Conservation (phyloP, 1,140 invertebrate species). For the Lethocerus indicus region DNA sequence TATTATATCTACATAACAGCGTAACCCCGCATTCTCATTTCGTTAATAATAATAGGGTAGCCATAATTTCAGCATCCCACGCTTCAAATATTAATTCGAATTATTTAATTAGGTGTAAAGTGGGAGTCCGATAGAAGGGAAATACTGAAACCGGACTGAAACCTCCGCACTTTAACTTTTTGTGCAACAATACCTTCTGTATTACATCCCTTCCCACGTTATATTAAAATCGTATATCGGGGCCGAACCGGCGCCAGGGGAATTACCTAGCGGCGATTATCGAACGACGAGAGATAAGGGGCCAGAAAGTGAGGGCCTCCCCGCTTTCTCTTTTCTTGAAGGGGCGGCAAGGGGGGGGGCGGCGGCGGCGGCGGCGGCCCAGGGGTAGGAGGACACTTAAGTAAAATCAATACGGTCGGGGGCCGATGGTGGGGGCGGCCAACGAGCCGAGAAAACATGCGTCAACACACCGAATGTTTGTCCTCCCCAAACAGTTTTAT, state of each 20-base stretch:
- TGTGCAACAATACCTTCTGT: no score
- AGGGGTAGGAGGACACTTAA: constrained; percentile 2
- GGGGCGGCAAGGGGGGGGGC: neutral
- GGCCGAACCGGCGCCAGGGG: neutral
- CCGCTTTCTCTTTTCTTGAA: neutral
- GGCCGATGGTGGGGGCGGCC: no score
- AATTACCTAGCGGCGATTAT: neutral
- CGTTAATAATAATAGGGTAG: no score
- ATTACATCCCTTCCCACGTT: neutral
- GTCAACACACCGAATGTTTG: constrained; percentile 13
- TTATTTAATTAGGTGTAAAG: no score
- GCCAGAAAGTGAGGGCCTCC: neutral
- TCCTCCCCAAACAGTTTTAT: constrained; percentile 12
- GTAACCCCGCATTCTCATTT: no score
- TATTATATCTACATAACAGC: no score
- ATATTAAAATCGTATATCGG: neutral
- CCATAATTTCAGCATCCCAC: no score
- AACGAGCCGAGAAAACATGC: constrained; percentile 12
- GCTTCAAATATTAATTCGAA: no score
- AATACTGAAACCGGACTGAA: no score
- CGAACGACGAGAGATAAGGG: neutral
- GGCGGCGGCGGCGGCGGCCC: neutral
- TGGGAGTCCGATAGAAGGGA: no score
- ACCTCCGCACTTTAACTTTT: no score
- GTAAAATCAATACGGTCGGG: constrained; percentile 14